Evolutionary conservation across 2,888 invertebrate species (phyloP).

Genomic region (Parnassius orleans): DNA sequence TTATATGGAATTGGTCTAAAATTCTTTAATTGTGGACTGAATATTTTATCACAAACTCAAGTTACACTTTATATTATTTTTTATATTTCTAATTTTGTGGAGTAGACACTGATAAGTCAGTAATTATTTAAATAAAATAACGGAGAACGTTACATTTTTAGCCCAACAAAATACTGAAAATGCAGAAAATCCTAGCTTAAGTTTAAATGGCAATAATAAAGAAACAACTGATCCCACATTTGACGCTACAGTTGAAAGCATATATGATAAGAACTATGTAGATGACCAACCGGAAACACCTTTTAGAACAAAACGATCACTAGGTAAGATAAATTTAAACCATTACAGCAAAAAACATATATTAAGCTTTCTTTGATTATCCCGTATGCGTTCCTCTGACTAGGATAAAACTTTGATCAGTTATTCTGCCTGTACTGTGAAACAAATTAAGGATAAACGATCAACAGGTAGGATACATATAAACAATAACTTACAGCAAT

Average conservation of each 20-base stretch:
- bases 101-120: neutral
- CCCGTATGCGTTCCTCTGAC: no score
- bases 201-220: slow-evolving; percentile 2
- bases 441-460: no score
- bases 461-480: no score
- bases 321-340: slow-evolving; percentile 42
- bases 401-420: no score
- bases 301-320: slow-evolving; percentile 59
- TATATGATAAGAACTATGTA: slow-evolving; percentile 38
- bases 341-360: no score
- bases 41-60: neutral
- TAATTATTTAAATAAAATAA: neutral
- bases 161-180: slow-evolving; percentile 14
- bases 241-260: slow-evolving; percentile 18
- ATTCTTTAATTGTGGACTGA: neutral
- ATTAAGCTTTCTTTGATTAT: no score
- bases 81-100: neutral
- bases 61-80: no score
- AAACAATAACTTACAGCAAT: no score
- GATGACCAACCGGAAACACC: slow-evolving; percentile 38
- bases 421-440: no score
- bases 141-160: neutral
- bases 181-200: slow-evolving; percentile 1
- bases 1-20: no score
- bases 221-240: slow-evolving; percentile 14